Conservation (phyloP, 1,140 invertebrate genomes). For the Archivesica marissinica region DNA sequence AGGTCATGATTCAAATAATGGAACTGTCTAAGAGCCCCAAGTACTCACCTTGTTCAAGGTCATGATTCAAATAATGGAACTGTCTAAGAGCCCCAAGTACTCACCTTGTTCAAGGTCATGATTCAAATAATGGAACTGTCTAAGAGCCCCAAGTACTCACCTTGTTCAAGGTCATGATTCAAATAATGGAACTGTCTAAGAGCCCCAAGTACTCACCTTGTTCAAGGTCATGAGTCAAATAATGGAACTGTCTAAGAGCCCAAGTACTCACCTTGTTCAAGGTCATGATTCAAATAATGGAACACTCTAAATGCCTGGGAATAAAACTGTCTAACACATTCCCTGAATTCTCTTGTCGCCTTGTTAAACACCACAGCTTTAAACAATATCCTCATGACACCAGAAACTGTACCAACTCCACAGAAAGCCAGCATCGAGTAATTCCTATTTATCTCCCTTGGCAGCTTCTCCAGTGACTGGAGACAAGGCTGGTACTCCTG, state of each 20-base stretch:
- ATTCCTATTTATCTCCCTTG: constrained; percentile 48
- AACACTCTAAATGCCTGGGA: constrained; percentile 76
- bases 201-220: too few relatives aligned
- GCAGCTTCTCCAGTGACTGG: constrained; percentile 64
- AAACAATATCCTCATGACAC: constrained; percentile 65
- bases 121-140: too few relatives aligned
- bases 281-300: constrained; percentile 61
- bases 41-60: too few relatives aligned
- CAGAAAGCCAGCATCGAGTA: constrained; percentile 60
- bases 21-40: too few relatives aligned
- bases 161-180: too few relatives aligned
- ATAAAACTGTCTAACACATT: constrained; percentile 76
- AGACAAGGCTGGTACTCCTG: constrained; percentile 67
- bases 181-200: too few relatives aligned
- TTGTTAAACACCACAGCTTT: constrained; percentile 76
- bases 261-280: constrained; percentile 55
- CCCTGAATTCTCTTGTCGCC: constrained; percentile 67
- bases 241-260: neutral
- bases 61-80: too few relatives aligned
- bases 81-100: too few relatives aligned
- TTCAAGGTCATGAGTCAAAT: too few relatives aligned
- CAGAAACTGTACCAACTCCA: constrained; percentile 48
- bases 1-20: too few relatives aligned
- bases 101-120: too few relatives aligned
- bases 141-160: constrained; percentile 18